phyloP scores from a whole-genome alignment of 2,113 vertebrate species.

The Pedionomus torquatus region DNA sequence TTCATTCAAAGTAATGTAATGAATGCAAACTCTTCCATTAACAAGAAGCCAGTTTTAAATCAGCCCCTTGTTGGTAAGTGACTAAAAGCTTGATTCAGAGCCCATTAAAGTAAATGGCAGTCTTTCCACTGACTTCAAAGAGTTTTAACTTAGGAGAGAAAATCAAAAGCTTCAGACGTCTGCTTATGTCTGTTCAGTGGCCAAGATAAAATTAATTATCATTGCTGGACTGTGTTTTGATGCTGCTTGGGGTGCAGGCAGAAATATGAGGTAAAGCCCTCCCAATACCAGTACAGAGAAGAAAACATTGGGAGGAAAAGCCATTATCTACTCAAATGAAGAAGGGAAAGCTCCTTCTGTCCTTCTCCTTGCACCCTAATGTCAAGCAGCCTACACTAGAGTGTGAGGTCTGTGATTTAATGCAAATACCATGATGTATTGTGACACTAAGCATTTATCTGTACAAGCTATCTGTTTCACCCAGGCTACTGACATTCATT shows the following conservation, averaged over 20 bases:
- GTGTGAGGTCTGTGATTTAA: background rate
- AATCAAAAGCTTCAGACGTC: slow-evolving; percentile 11
- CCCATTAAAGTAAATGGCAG: background rate
- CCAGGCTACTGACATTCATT: background rate
- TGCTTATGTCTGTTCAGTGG: background rate
- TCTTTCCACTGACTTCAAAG: background rate
- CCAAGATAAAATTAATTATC: background rate
- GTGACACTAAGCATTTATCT: background rate
- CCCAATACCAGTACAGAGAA: background rate
- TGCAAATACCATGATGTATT: background rate
- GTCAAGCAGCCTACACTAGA: background rate
- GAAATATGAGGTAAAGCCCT: background rate
- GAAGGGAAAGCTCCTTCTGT: background rate
- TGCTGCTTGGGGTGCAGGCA: background rate
- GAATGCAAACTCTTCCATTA: background rate
- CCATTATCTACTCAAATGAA: background rate
- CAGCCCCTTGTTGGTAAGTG: background rate
- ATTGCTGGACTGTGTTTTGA: background rate
- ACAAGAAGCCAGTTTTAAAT: background rate
- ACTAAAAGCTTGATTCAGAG: background rate
- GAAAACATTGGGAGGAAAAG: background rate
- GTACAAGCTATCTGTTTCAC: background rate
- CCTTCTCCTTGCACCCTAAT: background rate
- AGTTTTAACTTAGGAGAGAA: background rate
- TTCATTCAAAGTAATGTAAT: background rate